These are phyloP conservation scores for Saccopteryx leptura DNA, from an alignment of 2,113 vertebrate species.

Conservation along the genomic window DNA sequence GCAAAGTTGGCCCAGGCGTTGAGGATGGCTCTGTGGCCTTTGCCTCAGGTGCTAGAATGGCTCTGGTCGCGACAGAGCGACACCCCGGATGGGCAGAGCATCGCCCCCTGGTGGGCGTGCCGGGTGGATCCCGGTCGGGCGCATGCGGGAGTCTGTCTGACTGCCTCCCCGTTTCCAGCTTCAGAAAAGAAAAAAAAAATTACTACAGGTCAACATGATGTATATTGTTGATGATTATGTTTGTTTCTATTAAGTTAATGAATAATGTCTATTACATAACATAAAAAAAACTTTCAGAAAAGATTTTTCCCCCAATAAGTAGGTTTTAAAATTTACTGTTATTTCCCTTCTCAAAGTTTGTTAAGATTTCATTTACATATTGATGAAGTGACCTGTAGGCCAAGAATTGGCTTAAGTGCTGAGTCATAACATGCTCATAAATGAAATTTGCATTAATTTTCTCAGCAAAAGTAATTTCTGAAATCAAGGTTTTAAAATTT, in stretches of 20 bases:
- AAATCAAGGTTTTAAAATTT: background rate
- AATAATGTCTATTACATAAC: slow-evolving; percentile 14
- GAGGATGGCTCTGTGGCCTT: too few species aligned
- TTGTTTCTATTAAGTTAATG: background rate
- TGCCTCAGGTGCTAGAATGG: too few species aligned
- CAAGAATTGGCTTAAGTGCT: background rate
- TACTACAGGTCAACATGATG: background rate
- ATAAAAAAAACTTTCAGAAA: background rate
- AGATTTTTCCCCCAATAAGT: background rate
- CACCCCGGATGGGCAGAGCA: too few species aligned
- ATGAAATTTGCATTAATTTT: background rate
- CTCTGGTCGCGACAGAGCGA: too few species aligned
- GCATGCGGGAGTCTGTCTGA: too few species aligned
- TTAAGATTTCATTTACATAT: background rate
- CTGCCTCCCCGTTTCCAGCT: too few species aligned
- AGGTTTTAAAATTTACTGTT: background rate
- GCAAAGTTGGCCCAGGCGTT: too few species aligned
- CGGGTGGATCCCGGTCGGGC: too few species aligned
- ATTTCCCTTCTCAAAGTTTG: background rate
- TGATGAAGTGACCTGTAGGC: background rate
- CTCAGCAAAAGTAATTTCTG: background rate
- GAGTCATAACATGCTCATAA: background rate
- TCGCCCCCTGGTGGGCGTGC: too few species aligned
- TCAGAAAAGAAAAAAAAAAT: background rate
- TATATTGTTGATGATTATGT: slow-evolving; percentile 11